These are phyloP conservation scores for Orchesella flavescens DNA, from an alignment of 2,888 invertebrate genomes.

Conservation along the genomic window DNA sequence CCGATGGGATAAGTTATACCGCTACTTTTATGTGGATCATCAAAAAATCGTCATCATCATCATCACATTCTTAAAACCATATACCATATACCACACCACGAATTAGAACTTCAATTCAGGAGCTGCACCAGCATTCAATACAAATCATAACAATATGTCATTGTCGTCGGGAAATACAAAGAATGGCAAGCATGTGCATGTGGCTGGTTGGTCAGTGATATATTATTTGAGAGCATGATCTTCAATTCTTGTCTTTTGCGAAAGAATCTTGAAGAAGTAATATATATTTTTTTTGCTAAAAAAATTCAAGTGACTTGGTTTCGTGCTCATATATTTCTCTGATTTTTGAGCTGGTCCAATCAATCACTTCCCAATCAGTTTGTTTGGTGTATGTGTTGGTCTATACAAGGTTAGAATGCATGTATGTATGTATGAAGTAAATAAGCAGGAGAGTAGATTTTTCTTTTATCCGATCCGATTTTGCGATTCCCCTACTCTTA, in stretches of 20 bases:
- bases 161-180: slow-evolving; percentile 1
- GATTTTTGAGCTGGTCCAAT: too few species aligned
- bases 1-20: slow-evolving; percentile 1
- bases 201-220: not conserved
- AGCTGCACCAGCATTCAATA: not conserved
- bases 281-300: too few species aligned
- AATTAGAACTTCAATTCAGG: too few species aligned
- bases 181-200: not conserved
- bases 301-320: too few species aligned
- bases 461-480: not conserved
- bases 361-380: too few species aligned
- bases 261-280: too few species aligned
- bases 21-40: slow-evolving; percentile 23
- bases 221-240: not conserved
- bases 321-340: too few species aligned
- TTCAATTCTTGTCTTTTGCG: not conserved
- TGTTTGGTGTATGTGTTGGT: too few species aligned
- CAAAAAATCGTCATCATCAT: not conserved
- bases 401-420: too few species aligned
- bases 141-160: slow-evolving; percentile 30
- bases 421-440: not conserved
- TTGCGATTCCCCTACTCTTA: not conserved
- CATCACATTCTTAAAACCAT: not conserved
- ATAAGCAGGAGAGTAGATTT: not conserved
- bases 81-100: not conserved